Evolutionary conservation across 1,140 invertebrate genomes (phyloP).

Genomic region (Nylanderia fulva): DNA sequence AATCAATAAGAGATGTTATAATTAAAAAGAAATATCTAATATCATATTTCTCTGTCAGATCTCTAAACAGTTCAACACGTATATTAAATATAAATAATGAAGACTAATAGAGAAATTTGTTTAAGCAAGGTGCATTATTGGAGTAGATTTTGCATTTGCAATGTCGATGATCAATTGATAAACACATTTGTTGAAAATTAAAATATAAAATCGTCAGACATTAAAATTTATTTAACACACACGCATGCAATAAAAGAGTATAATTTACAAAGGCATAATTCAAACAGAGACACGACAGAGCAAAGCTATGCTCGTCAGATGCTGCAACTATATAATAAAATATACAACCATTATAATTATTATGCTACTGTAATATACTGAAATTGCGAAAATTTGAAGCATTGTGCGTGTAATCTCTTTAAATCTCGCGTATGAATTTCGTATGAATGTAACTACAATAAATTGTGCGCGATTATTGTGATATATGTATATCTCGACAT

Average conservation of each 20-base stretch:
- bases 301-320: background rate
- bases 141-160: background rate
- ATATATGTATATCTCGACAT: background rate
- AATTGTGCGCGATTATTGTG: background rate
- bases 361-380: background rate
- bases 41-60: background rate
- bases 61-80: background rate
- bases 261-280: background rate
- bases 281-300: background rate
- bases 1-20: background rate
- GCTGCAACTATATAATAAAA: constrained; percentile 11
- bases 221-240: constrained; percentile 11
- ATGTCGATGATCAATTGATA: background rate
- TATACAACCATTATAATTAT: background rate
- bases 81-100: constrained; percentile 6
- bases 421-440: background rate
- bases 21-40: background rate
- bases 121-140: background rate
- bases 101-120: background rate
- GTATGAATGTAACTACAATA: background rate
- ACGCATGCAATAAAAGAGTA: background rate
- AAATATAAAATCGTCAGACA: background rate
- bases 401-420: background rate
- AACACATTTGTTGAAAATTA: background rate
- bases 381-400: background rate